phyloP scores from a whole-genome alignment of 2,113 vertebrate genomes.

The Uropsilus gracilis region DNA sequence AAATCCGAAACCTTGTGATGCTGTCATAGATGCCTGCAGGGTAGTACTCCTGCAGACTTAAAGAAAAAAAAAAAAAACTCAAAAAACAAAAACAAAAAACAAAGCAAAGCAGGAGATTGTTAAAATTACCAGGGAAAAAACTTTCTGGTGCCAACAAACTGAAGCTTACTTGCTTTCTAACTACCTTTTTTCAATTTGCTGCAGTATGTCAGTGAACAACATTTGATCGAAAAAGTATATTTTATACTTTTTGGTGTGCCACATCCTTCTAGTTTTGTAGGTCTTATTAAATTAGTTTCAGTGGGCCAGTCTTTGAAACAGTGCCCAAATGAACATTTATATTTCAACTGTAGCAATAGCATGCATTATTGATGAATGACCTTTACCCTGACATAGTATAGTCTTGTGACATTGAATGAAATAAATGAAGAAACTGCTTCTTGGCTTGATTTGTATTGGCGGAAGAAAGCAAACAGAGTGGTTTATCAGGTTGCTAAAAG shows the following conservation, averaged over 20 bases:
- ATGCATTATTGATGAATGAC: slow-evolving; percentile 62
- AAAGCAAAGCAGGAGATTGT: slow-evolving; percentile 39
- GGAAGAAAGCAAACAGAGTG: slow-evolving; percentile 62
- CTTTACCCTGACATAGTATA: slow-evolving; percentile 65
- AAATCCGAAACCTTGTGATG: slow-evolving; percentile 55
- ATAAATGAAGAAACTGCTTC: slow-evolving; percentile 65
- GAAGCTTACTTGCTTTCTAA: slow-evolving; percentile 17
- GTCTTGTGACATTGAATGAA: slow-evolving; percentile 67
- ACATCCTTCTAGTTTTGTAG: slow-evolving; percentile 18
- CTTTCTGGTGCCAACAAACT: neutral
- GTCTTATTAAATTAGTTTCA: slow-evolving; percentile 43
- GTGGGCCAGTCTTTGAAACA: neutral
- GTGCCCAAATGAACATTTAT: slow-evolving; percentile 26
- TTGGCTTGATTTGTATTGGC: slow-evolving; percentile 68
- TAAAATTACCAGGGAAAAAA: neutral
- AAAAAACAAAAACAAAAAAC: neutral
- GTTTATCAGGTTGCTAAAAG: slow-evolving; percentile 72
- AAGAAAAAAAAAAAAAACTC: neutral
- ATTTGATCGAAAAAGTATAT: slow-evolving; percentile 3
- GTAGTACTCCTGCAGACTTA: slow-evolving; percentile 48
- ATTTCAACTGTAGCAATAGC: slow-evolving; percentile 28
- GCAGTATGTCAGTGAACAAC: neutral
- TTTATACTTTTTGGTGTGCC: slow-evolving; percentile 34
- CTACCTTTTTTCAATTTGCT: slow-evolving; percentile 21
- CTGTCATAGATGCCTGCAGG: slow-evolving; percentile 61